Percentiles rank a stretch among this genome's conserved stretches.
phyloP scores from a whole-genome alignment of 2,797 vertebrate genomes.

The Dryobates pubescens region DNA sequence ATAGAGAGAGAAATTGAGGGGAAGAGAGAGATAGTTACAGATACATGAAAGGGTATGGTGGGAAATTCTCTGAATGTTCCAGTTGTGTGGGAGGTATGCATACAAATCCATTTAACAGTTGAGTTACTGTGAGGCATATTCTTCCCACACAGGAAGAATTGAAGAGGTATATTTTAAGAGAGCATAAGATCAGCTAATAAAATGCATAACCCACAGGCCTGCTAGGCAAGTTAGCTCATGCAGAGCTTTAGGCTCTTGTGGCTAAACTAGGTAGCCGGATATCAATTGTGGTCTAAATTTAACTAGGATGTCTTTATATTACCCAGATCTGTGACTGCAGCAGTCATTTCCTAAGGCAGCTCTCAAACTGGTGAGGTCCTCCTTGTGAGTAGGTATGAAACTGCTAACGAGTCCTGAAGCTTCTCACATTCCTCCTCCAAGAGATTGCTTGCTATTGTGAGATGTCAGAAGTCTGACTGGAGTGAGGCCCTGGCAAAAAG shows the following conservation, averaged over 20 bases:
- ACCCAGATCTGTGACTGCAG: background rate
- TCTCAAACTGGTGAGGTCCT: background rate
- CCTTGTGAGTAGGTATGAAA: background rate
- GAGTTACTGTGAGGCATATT: slow-evolving; percentile 4
- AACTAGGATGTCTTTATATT: background rate
- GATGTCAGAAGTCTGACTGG: background rate
- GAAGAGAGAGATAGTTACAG: background rate
- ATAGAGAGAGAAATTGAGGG: too few relatives aligned
- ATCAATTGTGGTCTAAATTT: background rate
- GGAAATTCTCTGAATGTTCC: background rate
- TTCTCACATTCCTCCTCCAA: background rate
- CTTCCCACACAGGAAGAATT: slow-evolving; percentile 6
- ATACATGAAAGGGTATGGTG: background rate
- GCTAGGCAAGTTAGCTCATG: background rate
- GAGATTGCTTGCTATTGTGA: background rate
- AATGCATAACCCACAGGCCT: background rate
- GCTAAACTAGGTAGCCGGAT: background rate
- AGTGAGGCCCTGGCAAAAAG: background rate
- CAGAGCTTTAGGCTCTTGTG: background rate
- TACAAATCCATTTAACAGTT: slow-evolving; percentile 1
- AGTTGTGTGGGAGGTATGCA: slow-evolving; percentile 3
- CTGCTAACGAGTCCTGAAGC: background rate
- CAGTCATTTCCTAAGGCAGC: background rate
- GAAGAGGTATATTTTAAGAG: background rate
- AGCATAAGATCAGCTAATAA: background rate